Base-by-base conservation (phyloP, 1,140 invertebrate species). In the Drosophila teissieri region DNA sequence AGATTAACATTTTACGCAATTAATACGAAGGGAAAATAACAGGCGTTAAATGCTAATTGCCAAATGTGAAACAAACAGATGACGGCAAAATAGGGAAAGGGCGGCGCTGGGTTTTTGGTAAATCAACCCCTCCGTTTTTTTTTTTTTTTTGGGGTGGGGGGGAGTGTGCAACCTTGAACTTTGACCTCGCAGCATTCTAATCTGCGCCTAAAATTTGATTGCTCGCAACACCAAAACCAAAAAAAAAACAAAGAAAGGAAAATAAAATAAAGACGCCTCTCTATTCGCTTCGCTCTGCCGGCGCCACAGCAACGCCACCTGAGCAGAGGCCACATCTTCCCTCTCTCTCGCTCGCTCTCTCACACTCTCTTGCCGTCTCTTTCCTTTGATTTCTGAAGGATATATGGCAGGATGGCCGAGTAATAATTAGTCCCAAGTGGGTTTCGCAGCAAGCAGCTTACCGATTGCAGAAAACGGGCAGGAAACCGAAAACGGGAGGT, bases 341-440 rank as follows among this genome's bases (percentile, higher is more conserved):
- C 4, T 37, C 31, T 10, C 37, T 45, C 48, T 48, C 8, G 4
- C n/a, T 34, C 24, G 24, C 24, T 24, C 24, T 24, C n/a, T 34
- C 24, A 4, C 24, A 4, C 24, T 24, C 48, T 48, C 8, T 12
- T 34, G 49, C 27, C 27, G 48, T 60, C 49, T 65, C 52, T 54
- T 39, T 56, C 49, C 27, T 36, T 39, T 62, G 48, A 68, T 68
- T 68, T 68, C 44, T 78, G 56, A 48, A 48, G 64, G 44, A 64
- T 64, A 42, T 49, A 67, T 64, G 52, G 65, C 46, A 49, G 53
- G 42, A 81, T 78, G 68, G 58, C 68, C 56, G 49, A 77, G 75
- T 80, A 89, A 86, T 86, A 89, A 86, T 89, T 88, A 86, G 75
- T 86, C 84, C 84, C 82, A 86, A 79, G 83, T 72, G 83, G 61